These are phyloP conservation scores for Pteropus rufus DNA, from an alignment of 2,797 vertebrate species.

Conservation along the genomic window DNA sequence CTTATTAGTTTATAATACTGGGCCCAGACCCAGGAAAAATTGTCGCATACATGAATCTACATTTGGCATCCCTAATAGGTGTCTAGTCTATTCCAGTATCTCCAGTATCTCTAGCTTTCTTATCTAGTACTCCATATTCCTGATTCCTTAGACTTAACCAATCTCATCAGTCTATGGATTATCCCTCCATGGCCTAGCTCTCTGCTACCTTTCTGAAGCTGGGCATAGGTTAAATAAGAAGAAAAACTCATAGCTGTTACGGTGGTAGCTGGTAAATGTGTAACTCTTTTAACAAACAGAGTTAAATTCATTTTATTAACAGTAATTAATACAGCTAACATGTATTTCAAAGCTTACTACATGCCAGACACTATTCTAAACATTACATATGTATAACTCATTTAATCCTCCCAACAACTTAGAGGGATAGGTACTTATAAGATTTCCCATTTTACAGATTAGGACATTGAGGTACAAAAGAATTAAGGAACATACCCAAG, in stretches of 20 bases:
- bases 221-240: background rate
- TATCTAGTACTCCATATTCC: background rate
- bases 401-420: background rate
- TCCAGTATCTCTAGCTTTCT: background rate
- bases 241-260: background rate
- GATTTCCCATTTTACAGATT: slow-evolving; percentile 39
- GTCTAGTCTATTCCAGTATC: background rate
- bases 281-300: slow-evolving; percentile 21
- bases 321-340: background rate
- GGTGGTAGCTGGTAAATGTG: background rate
- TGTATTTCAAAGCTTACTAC: background rate
- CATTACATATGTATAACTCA: background rate
- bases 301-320: slow-evolving; percentile 1
- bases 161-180: background rate
- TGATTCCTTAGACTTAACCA: background rate
- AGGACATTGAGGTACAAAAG: background rate
- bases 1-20: background rate
- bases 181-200: background rate
- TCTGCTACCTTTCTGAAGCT: background rate
- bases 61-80: background rate
- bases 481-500: background rate
- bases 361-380: background rate
- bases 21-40: background rate
- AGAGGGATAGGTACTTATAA: background rate
- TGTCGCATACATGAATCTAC: background rate